Conservation (phyloP, 1,140 invertebrate species). For the Lamellibrachia luymesi region DNA sequence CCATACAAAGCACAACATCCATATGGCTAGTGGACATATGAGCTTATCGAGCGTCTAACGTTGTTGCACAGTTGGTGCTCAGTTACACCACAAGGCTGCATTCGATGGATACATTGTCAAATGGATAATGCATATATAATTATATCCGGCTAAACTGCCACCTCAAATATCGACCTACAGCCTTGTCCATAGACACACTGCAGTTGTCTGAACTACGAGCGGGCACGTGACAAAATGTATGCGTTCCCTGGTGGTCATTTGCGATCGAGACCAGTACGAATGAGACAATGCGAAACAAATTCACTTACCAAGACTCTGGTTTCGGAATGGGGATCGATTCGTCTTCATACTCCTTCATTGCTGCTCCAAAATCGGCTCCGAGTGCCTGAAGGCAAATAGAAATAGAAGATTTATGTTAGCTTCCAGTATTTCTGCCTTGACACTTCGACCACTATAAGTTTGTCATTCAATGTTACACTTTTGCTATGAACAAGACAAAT, state of each 20-base stretch:
- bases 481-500: too few relatives aligned
- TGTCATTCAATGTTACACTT: too few relatives aligned
- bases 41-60: too few relatives aligned
- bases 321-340: constrained; percentile 63
- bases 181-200: too few relatives aligned
- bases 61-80: too few relatives aligned
- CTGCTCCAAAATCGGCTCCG: neutral
- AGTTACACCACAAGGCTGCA: too few relatives aligned
- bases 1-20: too few relatives aligned
- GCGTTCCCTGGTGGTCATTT: neutral
- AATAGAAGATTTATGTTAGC: neutral
- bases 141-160: too few relatives aligned
- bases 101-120: too few relatives aligned
- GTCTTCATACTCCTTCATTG: constrained; percentile 61
- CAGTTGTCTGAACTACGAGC: neutral
- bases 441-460: neutral
- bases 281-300: neutral
- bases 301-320: constrained; percentile 71
- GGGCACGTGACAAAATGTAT: neutral
- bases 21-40: too few relatives aligned
- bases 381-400: neutral
- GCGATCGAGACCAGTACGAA: neutral
- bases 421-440: neutral
- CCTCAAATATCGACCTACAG: too few relatives aligned
- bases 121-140: too few relatives aligned